A percentile compares a stretch with the other conserved stretches of the same genome.
These are phyloP conservation scores for Phlogophora meticulosa DNA, from an alignment of 2,888 invertebrate genomes.

Conservation along the genomic window DNA sequence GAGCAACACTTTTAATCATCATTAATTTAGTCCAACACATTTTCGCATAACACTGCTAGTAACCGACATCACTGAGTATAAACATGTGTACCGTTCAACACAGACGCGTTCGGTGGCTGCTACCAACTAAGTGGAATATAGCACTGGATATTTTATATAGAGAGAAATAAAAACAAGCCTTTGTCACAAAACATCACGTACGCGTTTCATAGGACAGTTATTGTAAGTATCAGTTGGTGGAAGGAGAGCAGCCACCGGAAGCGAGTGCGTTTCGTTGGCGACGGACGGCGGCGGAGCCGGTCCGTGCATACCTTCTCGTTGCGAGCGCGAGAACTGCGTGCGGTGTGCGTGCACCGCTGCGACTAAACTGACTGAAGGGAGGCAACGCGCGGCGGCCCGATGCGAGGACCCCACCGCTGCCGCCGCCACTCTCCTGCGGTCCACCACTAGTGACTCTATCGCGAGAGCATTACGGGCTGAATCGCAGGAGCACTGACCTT, in stretches of 20 bases:
- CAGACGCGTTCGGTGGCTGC: slow-evolving; percentile 70
- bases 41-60: slow-evolving; percentile 68
- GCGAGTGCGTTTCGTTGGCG: slow-evolving; percentile 78
- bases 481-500: slow-evolving; percentile 89
- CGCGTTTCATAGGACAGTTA: slow-evolving; percentile 45
- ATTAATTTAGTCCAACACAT: slow-evolving; percentile 80
- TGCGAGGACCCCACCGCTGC: slow-evolving; percentile 87
- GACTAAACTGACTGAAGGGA: slow-evolving; percentile 86
- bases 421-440: slow-evolving; percentile 84
- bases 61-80: slow-evolving; percentile 59
- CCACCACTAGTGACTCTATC: slow-evolving; percentile 87
- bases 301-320: slow-evolving; percentile 88
- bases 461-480: slow-evolving; percentile 86
- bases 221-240: slow-evolving; percentile 64
- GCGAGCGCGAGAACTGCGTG: slow-evolving; percentile 91
- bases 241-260: slow-evolving; percentile 87
- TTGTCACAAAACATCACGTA: slow-evolving; percentile 67
- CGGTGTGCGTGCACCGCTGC: slow-evolving; percentile 91
- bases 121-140: slow-evolving; percentile 60
- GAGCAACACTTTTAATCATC: slow-evolving; percentile 63
- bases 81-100: slow-evolving; percentile 61
- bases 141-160: slow-evolving; percentile 40
- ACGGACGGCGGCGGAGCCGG: slow-evolving; percentile 68
- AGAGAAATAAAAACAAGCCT: slow-evolving; percentile 52
- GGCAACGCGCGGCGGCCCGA: slow-evolving; percentile 78